These are phyloP conservation scores for Sinella curviseta DNA, from an alignment of 1,140 invertebrate species.

Conservation along the genomic window DNA sequence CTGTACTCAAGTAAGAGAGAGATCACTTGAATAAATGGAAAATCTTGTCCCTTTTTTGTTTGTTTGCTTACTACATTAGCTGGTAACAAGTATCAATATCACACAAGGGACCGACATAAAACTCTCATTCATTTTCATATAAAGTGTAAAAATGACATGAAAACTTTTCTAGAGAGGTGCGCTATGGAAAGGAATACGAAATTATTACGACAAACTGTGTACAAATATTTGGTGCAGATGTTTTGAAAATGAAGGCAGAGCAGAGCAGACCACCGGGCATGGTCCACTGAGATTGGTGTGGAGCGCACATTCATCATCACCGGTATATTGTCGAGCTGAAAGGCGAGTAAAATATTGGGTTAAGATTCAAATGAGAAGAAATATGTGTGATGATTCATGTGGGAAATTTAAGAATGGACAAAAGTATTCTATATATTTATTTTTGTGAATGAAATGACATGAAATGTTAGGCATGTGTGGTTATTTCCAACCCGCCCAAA, in stretches of 20 bases:
- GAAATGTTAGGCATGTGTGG: background rate
- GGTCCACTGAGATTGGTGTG: slow-evolving; percentile 75
- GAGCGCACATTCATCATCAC: slow-evolving; percentile 79
- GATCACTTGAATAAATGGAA: no score
- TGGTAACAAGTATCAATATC: background rate
- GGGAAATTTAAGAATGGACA: background rate
- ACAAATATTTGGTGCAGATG: slow-evolving; percentile 63
- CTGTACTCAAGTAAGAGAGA: no score
- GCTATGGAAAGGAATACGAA: no score
- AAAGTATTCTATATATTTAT: background rate
- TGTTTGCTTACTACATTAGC: no score
- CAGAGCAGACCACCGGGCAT: slow-evolving; percentile 84
- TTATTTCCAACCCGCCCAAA: background rate
- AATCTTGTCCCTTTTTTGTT: no score
- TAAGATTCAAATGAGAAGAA: slow-evolving; percentile 64
- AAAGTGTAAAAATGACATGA: background rate
- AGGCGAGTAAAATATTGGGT: no score
- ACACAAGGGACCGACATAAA: no score
- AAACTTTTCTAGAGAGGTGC: background rate
- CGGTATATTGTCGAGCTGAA: slow-evolving; percentile 71
- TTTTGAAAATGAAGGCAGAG: no score
- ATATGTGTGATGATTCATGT: background rate
- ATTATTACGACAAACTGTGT: slow-evolving; percentile 20
- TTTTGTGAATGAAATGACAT: background rate
- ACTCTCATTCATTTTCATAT: no score